Evolutionary conservation across 2,113 vertebrate genomes (phyloP), one percentile per base, ranked within the genome.

Genomic region (Limanda limanda): DNA sequence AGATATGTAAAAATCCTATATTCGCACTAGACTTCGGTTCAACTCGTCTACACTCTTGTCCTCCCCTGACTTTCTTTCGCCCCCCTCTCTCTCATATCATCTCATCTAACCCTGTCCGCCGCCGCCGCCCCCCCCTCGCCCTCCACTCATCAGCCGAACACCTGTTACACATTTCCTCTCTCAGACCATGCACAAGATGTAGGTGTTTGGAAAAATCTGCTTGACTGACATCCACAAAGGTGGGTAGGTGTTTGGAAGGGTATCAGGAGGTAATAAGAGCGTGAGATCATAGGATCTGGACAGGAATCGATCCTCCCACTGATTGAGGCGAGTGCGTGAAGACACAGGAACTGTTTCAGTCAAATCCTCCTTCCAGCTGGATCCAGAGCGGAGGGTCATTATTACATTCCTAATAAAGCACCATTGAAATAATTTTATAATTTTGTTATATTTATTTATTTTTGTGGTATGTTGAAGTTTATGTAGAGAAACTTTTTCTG

Each of bases 81-180:
- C 58, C 62, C 31, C 27, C 70, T 12, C 40, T 42, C 40, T 12
- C 47, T 51, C 47, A 51, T 51, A 51, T 51, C 17, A 51, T 51
- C 47, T 51, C 47, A 51, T 51, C 18, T 18, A 15, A 17, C 47
- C 47, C 17, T 18, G 17, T 18, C 47, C 47, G 0, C 47, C 5
- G 4, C 67, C 27, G 1, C 18, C 40, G n/a, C n/a, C 45, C 62
- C 59, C 68, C 40, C 85, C 40, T 27, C 18, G 25, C 89, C 92
- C 91, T 92, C 93, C 92, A 52, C 87, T 80, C 86, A 74, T 86
- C 88, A 71, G 76, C 64, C 71, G 15, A 84, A 91, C 92, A 93
- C 92, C 92, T 93, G 92, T 89, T 92, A 80, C 87, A 91, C 85
- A 93, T 93, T 92, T 92, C 87, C 92, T 89, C 47, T 18, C 78